Evolutionary conservation across 2,113 vertebrate genomes (phyloP).

Genomic region (Gopherus evgoodei): DNA sequence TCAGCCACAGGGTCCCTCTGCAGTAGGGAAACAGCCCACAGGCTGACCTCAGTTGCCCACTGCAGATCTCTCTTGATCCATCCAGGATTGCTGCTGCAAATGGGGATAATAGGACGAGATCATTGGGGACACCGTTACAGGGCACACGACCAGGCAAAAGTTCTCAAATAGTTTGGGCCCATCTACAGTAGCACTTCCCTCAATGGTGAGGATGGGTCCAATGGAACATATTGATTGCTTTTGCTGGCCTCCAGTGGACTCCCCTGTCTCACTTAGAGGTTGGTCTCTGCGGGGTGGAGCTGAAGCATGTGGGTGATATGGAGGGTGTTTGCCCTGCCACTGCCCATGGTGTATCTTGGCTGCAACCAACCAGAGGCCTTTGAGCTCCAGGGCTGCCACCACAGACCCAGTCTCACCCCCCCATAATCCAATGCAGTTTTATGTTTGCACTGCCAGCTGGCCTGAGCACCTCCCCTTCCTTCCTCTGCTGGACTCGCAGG

Average conservation of each 20-base stretch:
- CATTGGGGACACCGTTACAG: neutral
- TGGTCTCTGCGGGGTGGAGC: neutral
- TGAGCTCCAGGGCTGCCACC: neutral
- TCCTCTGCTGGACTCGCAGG: neutral
- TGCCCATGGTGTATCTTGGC: neutral
- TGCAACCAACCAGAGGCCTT: neutral
- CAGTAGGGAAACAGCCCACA: neutral
- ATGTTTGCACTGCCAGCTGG: neutral
- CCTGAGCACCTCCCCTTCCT: neutral
- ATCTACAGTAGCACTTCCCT: neutral
- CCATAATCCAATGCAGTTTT: neutral
- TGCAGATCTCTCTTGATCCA: neutral
- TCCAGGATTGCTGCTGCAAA: neutral
- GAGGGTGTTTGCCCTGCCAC: neutral
- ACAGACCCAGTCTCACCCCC: neutral
- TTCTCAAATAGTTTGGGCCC: neutral
- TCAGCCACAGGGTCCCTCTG: neutral
- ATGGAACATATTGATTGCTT: neutral
- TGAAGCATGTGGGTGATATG: neutral
- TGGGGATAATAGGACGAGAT: neutral
- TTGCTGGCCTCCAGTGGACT: neutral
- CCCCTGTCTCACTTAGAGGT: neutral
- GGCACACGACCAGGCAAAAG: neutral
- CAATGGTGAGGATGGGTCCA: neutral
- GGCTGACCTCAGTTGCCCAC: neutral